Evolutionary conservation across 1,140 invertebrate species (phyloP), one percentile per base, ranked within the genome.

Genomic region (Solen grandis): DNA sequence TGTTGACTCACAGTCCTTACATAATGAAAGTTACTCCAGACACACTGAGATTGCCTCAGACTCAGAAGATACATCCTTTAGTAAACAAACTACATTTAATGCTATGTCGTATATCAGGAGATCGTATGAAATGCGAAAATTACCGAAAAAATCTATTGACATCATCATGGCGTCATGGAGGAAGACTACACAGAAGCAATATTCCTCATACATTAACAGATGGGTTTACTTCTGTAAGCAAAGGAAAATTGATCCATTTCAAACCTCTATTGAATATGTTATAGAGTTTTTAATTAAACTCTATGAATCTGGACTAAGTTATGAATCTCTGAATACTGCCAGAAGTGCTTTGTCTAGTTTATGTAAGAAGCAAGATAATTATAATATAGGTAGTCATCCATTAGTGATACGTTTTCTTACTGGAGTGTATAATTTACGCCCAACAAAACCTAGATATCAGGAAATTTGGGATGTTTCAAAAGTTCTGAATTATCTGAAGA

Each of bases 251-350:
- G 54, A 77, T 81, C 13, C 10, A 16, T 2, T 63, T 77, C 35
- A 68, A 54, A 5, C 74, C 10, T 14, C 38, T 78, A 22, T 83
- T 62, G 35, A 54, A 31, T 0, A 70, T 59, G 54, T 55, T 2
- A 38, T n/a, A n/a, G 74, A 81, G 62, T 81, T 83, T 81, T 50
- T 85, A 19, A 54, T 52, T n/a, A n/a, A n/a, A n/a, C 29, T 85
- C 19, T 83, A 57, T 62, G 5, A 81, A 31, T 35, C 25, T 27
- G 69, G 68, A 2, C 52, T 72, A 22, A 59, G 60, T 19, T 77
- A 83, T 63, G 62, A 75, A 54, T 38, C 75, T 27, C 29, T 83
- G 4, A 83, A 83, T 75, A 77, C 77, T 29, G 68, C 82, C 16
- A 65, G 66, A 38, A 63, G 62, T 52, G 59, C 81, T 8, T 22